Base-by-base conservation (phyloP, 1,140 invertebrate genomes). In the Hyles euphorbiae region DNA sequence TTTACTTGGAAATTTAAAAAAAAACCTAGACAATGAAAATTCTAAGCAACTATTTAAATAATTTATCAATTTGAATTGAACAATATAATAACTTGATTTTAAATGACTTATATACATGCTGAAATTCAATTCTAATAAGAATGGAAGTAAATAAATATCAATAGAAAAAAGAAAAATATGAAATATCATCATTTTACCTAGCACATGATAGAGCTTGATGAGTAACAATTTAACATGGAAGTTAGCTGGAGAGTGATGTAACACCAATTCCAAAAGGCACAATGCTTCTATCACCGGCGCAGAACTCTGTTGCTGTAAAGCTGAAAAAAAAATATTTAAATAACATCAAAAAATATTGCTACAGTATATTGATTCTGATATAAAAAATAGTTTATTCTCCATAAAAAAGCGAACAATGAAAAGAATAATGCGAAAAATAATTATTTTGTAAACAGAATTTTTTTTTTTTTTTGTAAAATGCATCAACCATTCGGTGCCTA, bases 141-240 rank as follows among this genome's bases (percentile, higher is more conserved):
- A 22, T 22, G 22, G 2, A 22, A 22, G 1, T 22, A 48, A 6
- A 6, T 11, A 11, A 8, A 5, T 47, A 4, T n/a, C 46, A 47
- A 11, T 8, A 47, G 5, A 6, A 47, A n/a, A 47, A 22, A n/a
- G 4, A 8, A 47, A n/a, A 8, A 47, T n/a, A 40, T 40, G 8
- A 40, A 1, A 40, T 5, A 5, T 5, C 1, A 8, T 40, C 8
- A 8, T 40, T 84, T 89, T 82, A 93, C 94, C 94, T 65, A 95
- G 82, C 48, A 91, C 74, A 78, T 94, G 93, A 75, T 96, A 96
- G 1, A 95, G 88, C 55, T 93, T 91, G 32, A 95, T 84, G 6
- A 95, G 90, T 5, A 96, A 79, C 53, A 96, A 76, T 79, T 96
- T 96, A 32, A 93, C 91, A 75, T 96, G 94, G 70, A 94, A 95